Evolutionary conservation across 2,888 invertebrate species (phyloP).

Genomic region (Tinea pellionella): DNA sequence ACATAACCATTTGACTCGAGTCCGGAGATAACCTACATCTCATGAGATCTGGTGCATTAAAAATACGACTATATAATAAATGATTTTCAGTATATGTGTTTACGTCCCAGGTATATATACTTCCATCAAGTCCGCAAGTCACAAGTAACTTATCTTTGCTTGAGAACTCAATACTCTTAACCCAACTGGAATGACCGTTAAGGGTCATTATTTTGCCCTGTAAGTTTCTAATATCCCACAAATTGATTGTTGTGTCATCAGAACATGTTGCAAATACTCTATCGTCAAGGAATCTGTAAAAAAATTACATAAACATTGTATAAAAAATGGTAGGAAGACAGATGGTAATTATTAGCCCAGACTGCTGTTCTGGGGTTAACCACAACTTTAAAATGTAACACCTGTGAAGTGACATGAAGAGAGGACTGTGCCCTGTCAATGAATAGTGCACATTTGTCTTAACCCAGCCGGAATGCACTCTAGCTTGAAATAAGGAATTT

Average conservation of each 20-base stretch:
- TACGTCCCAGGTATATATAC: conserved; percentile 94
- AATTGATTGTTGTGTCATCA: conserved; percentile 90
- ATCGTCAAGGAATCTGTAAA: conserved; percentile 83
- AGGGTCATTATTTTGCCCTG: conserved; percentile 81
- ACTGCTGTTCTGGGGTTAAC: no score
- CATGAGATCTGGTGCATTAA: conserved; percentile 88
- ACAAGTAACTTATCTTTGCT: conserved; percentile 85
- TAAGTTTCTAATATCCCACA: conserved; percentile 93
- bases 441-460: no score
- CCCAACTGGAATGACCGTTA: conserved; percentile 94
- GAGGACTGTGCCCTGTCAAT: no score
- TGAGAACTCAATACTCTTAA: conserved; percentile 95
- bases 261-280: conserved; percentile 93
- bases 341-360: no score
- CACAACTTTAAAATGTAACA: no score
- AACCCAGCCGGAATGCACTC: no score
- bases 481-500: no score
- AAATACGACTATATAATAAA: conserved; percentile 82
- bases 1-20: conserved; percentile 87
- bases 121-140: conserved; percentile 93
- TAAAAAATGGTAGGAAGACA: no score
- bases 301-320: conserved; percentile 10
- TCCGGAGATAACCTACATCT: conserved; percentile 89
- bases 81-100: conserved; percentile 86
- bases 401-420: no score